phyloP scores from a whole-genome alignment of 2,888 invertebrate genomes.

The Pherbina coryleti region DNA sequence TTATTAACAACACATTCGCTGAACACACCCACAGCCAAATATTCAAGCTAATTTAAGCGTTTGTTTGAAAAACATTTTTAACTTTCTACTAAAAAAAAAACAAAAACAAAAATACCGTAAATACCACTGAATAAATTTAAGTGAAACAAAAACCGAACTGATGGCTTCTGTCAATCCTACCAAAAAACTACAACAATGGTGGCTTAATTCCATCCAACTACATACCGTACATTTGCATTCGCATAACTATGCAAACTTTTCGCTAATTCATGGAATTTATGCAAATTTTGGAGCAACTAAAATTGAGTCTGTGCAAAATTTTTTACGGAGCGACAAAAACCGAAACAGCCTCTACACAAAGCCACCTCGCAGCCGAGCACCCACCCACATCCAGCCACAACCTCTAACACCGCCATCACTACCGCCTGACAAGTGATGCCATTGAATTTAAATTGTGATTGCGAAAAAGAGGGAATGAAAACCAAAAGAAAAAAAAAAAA shows the following conservation, averaged over 20 bases:
- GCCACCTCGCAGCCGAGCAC: no score
- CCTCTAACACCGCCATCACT: background rate
- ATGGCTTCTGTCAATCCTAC: background rate
- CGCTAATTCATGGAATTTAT: slow-evolving; percentile 25
- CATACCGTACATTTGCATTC: slow-evolving; percentile 15
- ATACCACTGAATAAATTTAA: background rate
- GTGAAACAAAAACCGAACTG: background rate
- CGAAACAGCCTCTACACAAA: background rate
- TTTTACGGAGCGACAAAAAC: background rate
- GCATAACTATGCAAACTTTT: slow-evolving; percentile 24
- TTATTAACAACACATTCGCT: background rate
- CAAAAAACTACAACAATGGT: slow-evolving; percentile 26
- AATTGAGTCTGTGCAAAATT: background rate
- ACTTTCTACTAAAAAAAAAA: no score
- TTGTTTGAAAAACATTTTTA: no score
- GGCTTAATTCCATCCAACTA: slow-evolving; percentile 6
- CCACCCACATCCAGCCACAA: background rate
- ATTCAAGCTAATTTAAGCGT: no score
- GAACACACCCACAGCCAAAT: no score
- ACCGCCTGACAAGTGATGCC: slow-evolving; percentile 7
- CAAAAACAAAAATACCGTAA: background rate
- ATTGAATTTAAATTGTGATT: slow-evolving; percentile 19
- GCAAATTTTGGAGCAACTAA: slow-evolving; percentile 12
- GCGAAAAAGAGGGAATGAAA: background rate
- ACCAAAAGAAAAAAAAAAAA: no score